Conservation (phyloP, 2,113 vertebrate genomes). For the Nesogale talazaci region DNA sequence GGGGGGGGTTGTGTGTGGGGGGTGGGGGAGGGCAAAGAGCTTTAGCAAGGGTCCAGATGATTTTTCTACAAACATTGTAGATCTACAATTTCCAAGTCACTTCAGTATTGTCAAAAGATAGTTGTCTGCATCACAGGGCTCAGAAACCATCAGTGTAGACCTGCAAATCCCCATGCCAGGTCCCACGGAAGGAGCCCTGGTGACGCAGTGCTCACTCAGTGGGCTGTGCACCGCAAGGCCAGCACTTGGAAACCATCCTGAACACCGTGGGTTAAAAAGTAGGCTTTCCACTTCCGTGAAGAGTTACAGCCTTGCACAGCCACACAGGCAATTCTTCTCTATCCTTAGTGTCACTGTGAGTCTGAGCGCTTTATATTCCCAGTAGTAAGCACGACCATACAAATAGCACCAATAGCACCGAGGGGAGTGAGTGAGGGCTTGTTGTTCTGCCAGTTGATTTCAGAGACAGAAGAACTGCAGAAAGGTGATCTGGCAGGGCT, state of each 20-base stretch:
- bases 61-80: neutral
- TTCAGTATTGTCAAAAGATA: neutral
- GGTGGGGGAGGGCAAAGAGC: too few relatives aligned
- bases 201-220: too few relatives aligned
- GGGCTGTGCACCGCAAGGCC: too few relatives aligned
- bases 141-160: neutral
- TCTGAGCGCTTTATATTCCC: neutral
- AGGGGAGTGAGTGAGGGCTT: neutral
- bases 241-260: too few relatives aligned
- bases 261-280: too few relatives aligned
- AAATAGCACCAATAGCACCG: neutral
- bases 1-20: too few relatives aligned
- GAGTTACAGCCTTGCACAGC: too few relatives aligned
- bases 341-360: too few relatives aligned
- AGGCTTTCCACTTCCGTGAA: too few relatives aligned
- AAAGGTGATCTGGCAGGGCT: neutral
- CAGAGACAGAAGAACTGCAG: neutral
- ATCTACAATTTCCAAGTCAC: neutral
- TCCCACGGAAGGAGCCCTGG: too few relatives aligned
- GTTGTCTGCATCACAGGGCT: neutral
- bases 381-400: neutral
- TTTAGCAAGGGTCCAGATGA: too few relatives aligned
- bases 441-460: neutral
- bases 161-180: fast-evolving
- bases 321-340: too few relatives aligned